Evolutionary conservation across 1,140 invertebrate species (phyloP), one percentile per base, ranked within the genome.

Genomic region (Aporrectodea caliginosa): DNA sequence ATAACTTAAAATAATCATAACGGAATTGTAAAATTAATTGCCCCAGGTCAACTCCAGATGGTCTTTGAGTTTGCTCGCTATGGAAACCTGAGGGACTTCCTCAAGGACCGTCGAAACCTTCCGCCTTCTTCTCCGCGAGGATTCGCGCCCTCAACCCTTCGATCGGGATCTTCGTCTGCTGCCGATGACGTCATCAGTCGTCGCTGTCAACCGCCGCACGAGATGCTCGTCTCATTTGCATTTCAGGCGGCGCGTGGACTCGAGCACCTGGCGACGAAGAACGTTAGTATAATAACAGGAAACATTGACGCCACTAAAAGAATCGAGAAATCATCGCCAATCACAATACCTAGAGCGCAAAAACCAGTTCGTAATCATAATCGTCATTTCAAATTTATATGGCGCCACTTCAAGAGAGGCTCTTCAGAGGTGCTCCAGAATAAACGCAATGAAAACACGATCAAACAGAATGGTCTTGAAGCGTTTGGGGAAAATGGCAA

Each of bases 221-320:
- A 72, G 70, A 94, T 97, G 87, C 90, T 98, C 22, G 93, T 96
- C 0, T 95, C 94, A 16, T 98, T 97, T 88, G 94, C 95, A 0
- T 96, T 93, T 86, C 95, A 98, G 91, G 93, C 97, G 0, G 95
- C 95, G 1, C 91, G 93, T 79, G 96, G 96, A 78, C 97, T 98
- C 95, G 94, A 97, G 82, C 98, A 97, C 88, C 90, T 98, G 73
- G 93, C 94, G 1, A 95, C 94, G 1, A 92, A 93, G 89, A 91
- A 94, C 87, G 93, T 94, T 58, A 27, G 0, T 80, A 80, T 27
- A 80, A 74, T 22, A 79, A 29, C 43, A 58, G 43, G 6, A 6
- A 58, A 58, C 22, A 12, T 58, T 58, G 22, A 58, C 6, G 6
- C 22, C 22, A 12, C 22, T 12, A 58, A 58, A 58, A 58, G 6